These are phyloP conservation scores for Cyphomyrmex costatus DNA, from an alignment of 1,140 invertebrate species.

Conservation along the genomic window DNA sequence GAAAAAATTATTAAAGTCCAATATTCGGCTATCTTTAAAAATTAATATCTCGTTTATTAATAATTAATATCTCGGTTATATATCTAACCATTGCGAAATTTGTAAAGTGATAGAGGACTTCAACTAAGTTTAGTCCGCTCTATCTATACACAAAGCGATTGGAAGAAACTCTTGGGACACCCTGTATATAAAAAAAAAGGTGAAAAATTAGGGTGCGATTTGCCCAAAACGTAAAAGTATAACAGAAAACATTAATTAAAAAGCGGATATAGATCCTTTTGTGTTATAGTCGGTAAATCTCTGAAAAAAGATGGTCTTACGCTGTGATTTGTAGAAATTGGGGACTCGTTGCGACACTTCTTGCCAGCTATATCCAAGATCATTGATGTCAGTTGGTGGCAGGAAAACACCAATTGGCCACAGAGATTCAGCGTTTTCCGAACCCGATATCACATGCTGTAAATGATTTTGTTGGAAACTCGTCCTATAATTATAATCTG, in stretches of 20 bases:
- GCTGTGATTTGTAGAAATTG: constrained; percentile 57
- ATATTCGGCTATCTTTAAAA: no score
- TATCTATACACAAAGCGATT: no score
- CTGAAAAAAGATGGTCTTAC: neutral
- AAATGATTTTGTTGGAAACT: constrained; percentile 40
- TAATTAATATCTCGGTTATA: no score
- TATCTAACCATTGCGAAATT: no score
- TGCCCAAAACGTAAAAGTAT: neutral
- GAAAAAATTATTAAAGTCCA: no score
- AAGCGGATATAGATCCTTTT: neutral
- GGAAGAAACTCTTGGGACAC: no score
- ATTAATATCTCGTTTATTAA: no score
- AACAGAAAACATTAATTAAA: constrained; percentile 9
- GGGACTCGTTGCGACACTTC: constrained; percentile 74
- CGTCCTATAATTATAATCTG: constrained; percentile 49
- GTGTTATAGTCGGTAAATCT: neutral
- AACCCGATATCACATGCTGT: constrained; percentile 53
- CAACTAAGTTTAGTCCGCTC: no score
- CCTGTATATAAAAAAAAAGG: no score
- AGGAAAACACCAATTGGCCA: constrained; percentile 81
- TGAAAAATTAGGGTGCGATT: neutral
- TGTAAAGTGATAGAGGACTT: no score
- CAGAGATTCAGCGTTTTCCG: constrained; percentile 75
- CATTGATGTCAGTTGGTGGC: constrained; percentile 75
- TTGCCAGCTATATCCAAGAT: constrained; percentile 75